These are phyloP conservation scores for Pegea sp. DNA, from an alignment of 23 tunicate genomes.

Conservation along the genomic window DNA sequence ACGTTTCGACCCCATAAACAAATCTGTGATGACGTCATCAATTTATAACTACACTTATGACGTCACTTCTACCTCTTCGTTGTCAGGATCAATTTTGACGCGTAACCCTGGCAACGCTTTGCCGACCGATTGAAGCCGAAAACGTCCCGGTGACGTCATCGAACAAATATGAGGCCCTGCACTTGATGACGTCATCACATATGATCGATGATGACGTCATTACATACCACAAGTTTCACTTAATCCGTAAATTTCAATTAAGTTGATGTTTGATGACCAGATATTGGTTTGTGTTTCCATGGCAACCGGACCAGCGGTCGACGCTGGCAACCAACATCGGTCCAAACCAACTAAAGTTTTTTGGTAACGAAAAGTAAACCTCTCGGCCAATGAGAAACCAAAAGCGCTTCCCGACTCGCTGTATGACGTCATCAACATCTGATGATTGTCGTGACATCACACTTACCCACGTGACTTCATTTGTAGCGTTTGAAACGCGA, in stretches of 20 bases:
- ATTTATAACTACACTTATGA: no score
- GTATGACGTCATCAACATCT: no score
- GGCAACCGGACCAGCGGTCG: constrained; percentile 26
- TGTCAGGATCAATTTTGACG: constrained; percentile 7
- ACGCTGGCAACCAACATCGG: constrained; percentile 10
- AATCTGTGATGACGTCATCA: no score
- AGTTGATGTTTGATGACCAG: constrained; percentile 12
- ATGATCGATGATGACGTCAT: background rate
- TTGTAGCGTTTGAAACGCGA: no score
- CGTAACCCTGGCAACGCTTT: constrained; percentile 5
- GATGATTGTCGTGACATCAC: no score
- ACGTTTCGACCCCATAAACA: constrained; percentile 44
- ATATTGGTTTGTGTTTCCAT: constrained; percentile 11
- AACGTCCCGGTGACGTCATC: constrained; percentile 6
- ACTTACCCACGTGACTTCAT: no score
- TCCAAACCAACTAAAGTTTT: constrained; percentile 11
- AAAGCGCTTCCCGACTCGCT: no score
- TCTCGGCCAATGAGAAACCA: no score
- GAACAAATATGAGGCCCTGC: constrained; percentile 24
- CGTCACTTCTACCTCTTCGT: no score
- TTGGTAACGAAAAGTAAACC: no score
- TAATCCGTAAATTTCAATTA: constrained; percentile 27
- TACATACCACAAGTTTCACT: constrained; percentile 25
- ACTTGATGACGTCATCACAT: background rate
- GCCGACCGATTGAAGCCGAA: constrained; percentile 23